These are phyloP conservation scores for Aramus guarauna DNA, from an alignment of 2,113 vertebrate species.

Conservation along the genomic window DNA sequence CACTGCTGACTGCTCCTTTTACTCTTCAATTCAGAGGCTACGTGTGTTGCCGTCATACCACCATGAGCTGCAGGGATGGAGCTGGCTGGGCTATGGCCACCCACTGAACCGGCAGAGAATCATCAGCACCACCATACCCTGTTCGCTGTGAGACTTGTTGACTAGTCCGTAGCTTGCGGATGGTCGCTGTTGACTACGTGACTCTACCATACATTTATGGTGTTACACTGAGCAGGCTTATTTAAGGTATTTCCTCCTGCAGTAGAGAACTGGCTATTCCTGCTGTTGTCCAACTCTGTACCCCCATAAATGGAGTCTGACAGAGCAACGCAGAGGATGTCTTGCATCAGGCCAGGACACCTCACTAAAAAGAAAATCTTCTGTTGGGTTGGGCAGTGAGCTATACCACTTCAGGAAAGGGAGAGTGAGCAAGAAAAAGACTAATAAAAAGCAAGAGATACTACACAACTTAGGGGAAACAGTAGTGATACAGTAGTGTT, in stretches of 20 bases:
- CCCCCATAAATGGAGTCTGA: neutral
- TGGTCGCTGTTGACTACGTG: accelerated
- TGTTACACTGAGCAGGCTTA: too few species aligned
- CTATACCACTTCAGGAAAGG: neutral
- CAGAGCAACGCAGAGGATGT: neutral
- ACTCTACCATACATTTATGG: accelerated
- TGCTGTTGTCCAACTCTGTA: neutral
- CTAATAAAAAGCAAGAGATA: neutral
- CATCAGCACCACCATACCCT: accelerated
- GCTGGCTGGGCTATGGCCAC: neutral
- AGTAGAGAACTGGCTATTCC: neutral
- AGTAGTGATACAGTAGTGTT: too few species aligned
- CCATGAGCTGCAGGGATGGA: neutral
- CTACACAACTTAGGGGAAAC: neutral
- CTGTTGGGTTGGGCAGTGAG: neutral
- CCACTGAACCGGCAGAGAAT: neutral
- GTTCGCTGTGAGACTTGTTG: accelerated
- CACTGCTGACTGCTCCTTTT: neutral
- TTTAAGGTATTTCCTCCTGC: neutral
- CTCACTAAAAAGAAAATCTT: neutral
- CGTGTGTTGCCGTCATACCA: accelerated
- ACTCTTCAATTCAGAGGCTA: too few species aligned
- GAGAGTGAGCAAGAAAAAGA: neutral
- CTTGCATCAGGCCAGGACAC: accelerated
- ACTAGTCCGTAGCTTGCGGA: accelerated